A percentile compares a stretch with the other conserved stretches of the same genome.
phyloP scores from a whole-genome alignment of 2,113 vertebrate genomes.

The Onychostoma macrolepis region DNA sequence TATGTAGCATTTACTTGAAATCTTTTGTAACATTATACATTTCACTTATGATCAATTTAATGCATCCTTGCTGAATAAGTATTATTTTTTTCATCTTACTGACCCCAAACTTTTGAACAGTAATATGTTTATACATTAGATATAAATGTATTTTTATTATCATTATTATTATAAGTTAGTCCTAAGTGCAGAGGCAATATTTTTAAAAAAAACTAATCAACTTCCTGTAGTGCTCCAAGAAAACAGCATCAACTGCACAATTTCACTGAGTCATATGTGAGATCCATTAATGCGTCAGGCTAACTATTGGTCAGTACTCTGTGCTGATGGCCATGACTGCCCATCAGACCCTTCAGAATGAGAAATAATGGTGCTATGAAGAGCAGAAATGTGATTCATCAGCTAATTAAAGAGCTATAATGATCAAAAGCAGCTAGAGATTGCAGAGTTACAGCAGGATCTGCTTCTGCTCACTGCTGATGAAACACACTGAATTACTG shows the following conservation, averaged over 20 bases:
- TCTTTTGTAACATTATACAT: no score
- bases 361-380: slow-evolving; percentile 1
- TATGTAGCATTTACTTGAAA: no score
- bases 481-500: background rate
- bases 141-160: background rate
- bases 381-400: slow-evolving; percentile 23
- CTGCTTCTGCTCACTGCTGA: background rate
- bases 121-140: background rate
- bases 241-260: background rate
- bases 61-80: background rate
- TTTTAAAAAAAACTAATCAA: background rate
- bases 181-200: background rate
- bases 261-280: background rate
- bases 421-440: background rate
- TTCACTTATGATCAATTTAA: background rate
- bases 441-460: background rate
- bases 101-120: background rate
- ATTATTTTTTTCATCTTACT: no score
- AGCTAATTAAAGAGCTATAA: background rate
- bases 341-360: background rate
- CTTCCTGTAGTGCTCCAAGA: background rate
- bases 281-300: background rate
- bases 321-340: background rate
- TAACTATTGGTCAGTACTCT: background rate
- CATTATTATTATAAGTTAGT: background rate